These are phyloP conservation scores for Amblyornis subalaris DNA, from an alignment of 2,113 vertebrate species.

Conservation along the genomic window DNA sequence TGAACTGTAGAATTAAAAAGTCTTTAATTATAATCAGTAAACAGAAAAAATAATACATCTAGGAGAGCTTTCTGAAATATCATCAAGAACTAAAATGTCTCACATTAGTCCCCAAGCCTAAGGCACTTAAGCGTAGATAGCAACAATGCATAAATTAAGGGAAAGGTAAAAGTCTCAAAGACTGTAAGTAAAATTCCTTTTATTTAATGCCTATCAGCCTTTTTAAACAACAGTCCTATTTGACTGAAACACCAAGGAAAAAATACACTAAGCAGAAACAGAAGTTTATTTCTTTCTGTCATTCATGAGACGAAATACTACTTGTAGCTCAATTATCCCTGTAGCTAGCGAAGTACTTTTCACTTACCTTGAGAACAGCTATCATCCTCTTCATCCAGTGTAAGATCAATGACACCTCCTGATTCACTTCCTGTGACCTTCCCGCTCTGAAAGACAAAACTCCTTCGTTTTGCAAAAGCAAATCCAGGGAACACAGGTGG, in stretches of 20 bases:
- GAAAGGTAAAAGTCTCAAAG: background rate
- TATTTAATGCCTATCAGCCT: background rate
- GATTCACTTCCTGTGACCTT: constrained; percentile 64
- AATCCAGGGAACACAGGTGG: background rate
- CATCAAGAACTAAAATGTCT: background rate
- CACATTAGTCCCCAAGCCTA: background rate
- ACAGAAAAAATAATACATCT: background rate
- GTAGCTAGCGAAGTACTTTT: background rate
- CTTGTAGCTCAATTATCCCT: background rate
- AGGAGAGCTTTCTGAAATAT: background rate
- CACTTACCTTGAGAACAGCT: constrained; percentile 64
- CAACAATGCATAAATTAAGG: background rate
- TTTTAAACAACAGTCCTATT: background rate
- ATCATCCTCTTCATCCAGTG: constrained; percentile 79
- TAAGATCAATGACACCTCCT: constrained; percentile 80
- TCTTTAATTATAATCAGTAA: background rate
- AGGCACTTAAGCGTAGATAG: background rate
- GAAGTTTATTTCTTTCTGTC: background rate
- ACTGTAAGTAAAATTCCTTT: background rate
- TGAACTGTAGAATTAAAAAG: background rate
- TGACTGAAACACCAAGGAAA: background rate
- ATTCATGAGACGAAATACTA: background rate
- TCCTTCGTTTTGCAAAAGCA: constrained; percentile 61
- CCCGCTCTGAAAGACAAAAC: constrained; percentile 74
- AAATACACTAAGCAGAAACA: background rate